These are phyloP conservation scores for Tupaia chinensis DNA, from an alignment of 2,113 vertebrate species.

Conservation along the genomic window DNA sequence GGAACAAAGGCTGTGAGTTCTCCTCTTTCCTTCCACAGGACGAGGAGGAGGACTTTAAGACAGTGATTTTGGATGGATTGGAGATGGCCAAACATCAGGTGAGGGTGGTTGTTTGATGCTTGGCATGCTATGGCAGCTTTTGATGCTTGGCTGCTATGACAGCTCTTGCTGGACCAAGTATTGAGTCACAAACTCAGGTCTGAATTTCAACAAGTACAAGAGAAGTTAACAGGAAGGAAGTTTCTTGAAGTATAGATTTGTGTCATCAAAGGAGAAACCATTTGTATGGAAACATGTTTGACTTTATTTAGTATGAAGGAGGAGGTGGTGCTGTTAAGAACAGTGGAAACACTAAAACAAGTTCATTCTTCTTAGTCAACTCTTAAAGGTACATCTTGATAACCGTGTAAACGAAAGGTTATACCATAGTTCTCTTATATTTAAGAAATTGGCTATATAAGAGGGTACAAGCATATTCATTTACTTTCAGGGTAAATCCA, in stretches of 20 bases:
- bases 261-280: conserved; percentile 7
- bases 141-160: conserved; percentile 85
- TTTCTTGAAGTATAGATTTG: conserved; percentile 18
- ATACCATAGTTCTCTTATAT: background rate
- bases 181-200: conserved; percentile 69
- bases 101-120: conserved; percentile 88
- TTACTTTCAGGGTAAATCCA: conserved; percentile 10
- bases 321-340: background rate
- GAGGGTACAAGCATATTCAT: background rate
- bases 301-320: conserved; percentile 14
- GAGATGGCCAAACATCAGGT: conserved; percentile 90
- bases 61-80: conserved; percentile 89
- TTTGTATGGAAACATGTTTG: background rate
- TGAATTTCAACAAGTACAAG: conserved; percentile 64
- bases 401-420: background rate
- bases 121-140: conserved; percentile 80
- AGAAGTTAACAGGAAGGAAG: conserved; percentile 64
- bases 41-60: conserved; percentile 89
- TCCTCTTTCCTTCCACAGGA: conserved; percentile 90
- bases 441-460: background rate
- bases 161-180: conserved; percentile 69
- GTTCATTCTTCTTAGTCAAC: background rate
- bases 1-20: conserved; percentile 87
- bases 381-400: background rate
- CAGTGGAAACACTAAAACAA: background rate